Evolutionary conservation across 1,140 invertebrate species (phyloP).

Genomic region (Sitophilus oryzae): DNA sequence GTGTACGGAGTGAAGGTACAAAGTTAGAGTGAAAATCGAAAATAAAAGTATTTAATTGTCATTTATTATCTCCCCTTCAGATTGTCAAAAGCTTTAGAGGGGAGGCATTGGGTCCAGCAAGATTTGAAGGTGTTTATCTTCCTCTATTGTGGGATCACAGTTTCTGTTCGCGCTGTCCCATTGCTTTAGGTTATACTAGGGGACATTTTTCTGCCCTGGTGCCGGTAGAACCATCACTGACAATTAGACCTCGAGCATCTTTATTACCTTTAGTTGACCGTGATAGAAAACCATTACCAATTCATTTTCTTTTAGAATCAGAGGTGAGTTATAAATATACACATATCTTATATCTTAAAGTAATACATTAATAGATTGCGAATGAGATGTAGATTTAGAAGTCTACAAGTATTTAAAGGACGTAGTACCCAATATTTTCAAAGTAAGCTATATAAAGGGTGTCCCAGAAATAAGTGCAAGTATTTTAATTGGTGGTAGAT

Average conservation of each 20-base stretch:
- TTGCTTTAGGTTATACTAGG: slow-evolving; percentile 88
- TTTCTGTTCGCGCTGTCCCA: slow-evolving; percentile 89
- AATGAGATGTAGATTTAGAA: no score
- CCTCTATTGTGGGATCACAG: slow-evolving; percentile 90
- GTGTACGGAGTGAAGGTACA: slow-evolving; percentile 90
- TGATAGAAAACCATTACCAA: slow-evolving; percentile 83
- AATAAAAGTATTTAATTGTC: neutral
- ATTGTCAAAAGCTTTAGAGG: slow-evolving; percentile 94
- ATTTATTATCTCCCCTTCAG: slow-evolving; percentile 6
- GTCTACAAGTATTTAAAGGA: no score
- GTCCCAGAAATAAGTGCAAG: no score
- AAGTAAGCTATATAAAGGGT: no score
- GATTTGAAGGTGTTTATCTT: slow-evolving; percentile 93
- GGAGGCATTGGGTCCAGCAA: slow-evolving; percentile 88
- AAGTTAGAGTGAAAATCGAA: neutral
- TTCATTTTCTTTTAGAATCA: slow-evolving; percentile 84
- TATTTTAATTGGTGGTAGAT: no score
- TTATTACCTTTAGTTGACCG: slow-evolving; percentile 83
- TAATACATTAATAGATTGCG: no score
- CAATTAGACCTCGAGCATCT: slow-evolving; percentile 12
- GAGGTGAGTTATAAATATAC: slow-evolving; percentile 51
- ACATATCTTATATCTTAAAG: neutral
- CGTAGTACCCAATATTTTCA: no score
- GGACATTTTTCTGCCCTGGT: slow-evolving; percentile 95
- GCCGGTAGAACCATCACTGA: slow-evolving; percentile 65